These are phyloP conservation scores for Tachysurus vachellii DNA, from an alignment of 2,113 vertebrate genomes.

Conservation along the genomic window DNA sequence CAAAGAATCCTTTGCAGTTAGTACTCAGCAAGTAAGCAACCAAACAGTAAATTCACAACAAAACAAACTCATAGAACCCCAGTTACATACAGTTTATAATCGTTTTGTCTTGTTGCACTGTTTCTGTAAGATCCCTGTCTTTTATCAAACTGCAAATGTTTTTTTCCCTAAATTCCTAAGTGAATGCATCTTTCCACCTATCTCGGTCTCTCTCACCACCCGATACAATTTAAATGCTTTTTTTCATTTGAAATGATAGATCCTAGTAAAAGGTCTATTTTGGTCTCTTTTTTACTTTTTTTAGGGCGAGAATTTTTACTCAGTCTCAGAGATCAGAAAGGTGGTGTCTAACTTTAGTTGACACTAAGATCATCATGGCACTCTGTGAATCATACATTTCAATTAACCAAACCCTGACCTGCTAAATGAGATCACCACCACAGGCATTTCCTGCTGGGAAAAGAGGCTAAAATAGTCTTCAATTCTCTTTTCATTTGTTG, in stretches of 20 bases:
- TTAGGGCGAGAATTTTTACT: conserved; percentile 27
- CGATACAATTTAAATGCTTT: not conserved
- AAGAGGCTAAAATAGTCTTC: conserved; percentile 40
- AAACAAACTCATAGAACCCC: not conserved
- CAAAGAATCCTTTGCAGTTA: not conserved
- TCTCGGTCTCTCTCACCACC: not conserved
- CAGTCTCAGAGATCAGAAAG: conserved; percentile 8
- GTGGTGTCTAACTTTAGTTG: conserved; percentile 48
- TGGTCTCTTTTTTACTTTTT: conserved; percentile 36
- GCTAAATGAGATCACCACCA: conserved; percentile 51
- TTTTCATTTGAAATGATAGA: conserved; percentile 12
- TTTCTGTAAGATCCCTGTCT: not conserved
- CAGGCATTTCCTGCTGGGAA: conserved; percentile 41
- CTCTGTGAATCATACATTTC: conserved; percentile 30
- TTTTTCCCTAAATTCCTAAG: not conserved
- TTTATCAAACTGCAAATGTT: not conserved
- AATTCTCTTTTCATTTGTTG: conserved; percentile 31
- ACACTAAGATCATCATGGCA: conserved; percentile 22
- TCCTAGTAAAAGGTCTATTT: conserved; percentile 13
- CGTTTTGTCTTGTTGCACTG: not conserved
- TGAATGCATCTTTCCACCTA: not conserved
- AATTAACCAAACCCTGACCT: conserved; percentile 53
- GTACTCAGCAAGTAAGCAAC: not conserved
- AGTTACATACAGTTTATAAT: not conserved
- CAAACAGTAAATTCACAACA: not conserved